Evolutionary conservation across 2,888 invertebrate species (phyloP).

Genomic region (Eristalinus sepulchralis): DNA sequence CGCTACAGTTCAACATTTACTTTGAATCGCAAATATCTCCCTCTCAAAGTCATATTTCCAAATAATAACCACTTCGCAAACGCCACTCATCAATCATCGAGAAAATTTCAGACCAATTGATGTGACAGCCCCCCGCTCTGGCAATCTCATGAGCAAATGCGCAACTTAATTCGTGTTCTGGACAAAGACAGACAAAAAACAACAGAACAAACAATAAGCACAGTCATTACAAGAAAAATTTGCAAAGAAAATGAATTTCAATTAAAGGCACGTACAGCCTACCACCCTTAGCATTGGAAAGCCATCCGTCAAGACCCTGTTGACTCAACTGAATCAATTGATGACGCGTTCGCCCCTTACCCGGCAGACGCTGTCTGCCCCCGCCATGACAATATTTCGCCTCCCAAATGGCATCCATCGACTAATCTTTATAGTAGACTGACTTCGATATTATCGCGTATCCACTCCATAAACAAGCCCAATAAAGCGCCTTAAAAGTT

Average conservation of each 20-base stretch:
- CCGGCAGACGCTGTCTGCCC: not conserved
- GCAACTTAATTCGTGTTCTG: not conserved
- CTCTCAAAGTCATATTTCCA: not conserved
- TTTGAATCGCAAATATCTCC: not conserved
- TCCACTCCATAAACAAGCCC: slow-evolving; percentile 13
- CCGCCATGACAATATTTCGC: not conserved
- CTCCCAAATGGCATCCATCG: not conserved
- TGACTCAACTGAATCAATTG: not conserved
- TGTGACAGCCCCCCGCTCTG: not conserved
- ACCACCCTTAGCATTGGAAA: no score
- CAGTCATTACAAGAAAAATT: not conserved
- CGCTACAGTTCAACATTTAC: not conserved
- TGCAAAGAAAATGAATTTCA: not conserved
- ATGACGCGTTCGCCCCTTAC: not conserved
- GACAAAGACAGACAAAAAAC: not conserved
- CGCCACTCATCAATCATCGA: not conserved
- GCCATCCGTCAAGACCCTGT: not conserved
- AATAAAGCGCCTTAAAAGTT: slow-evolving; percentile 16
- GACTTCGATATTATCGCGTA: not conserved
- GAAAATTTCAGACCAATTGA: not conserved
- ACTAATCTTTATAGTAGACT: not conserved
- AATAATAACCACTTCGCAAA: not conserved
- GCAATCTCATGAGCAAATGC: not conserved
- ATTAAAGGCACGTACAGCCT: not conserved
- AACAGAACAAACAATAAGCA: not conserved